Percentiles rank a stretch among this genome's conserved stretches.
Evolutionary conservation across 37 sponge, comb jelly and placozoan genomes (phyloP).

Genomic region (Lycopodina hypogea): DNA sequence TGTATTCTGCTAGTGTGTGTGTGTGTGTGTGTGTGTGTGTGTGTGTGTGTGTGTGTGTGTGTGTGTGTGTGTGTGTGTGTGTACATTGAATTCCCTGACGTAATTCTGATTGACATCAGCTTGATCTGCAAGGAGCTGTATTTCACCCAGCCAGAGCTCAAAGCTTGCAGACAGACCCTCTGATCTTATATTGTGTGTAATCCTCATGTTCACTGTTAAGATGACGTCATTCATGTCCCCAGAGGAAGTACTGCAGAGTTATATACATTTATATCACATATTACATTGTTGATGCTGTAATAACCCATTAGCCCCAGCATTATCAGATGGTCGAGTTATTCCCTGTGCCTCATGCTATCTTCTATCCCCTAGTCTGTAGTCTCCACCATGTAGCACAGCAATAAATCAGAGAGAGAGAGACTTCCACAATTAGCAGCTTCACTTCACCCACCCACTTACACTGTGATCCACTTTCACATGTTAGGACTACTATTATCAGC

Average conservation of each 20-base stretch:
- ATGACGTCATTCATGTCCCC: neutral
- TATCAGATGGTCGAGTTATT: no score
- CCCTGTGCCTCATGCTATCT: no score
- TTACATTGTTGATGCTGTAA: neutral
- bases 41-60: constrained; percentile 53
- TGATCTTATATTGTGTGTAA: no score
- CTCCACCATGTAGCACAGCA: no score
- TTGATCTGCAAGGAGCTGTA: neutral
- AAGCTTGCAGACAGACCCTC: neutral
- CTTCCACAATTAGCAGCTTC: no score
- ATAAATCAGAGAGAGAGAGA: no score
- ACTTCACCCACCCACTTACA: neutral
- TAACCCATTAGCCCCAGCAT: no score
- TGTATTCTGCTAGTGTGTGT: no score
- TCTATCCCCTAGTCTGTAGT: no score
- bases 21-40: constrained; percentile 42
- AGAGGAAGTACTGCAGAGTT: neutral
- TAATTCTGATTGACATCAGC: neutral
- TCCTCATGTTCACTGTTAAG: no score
- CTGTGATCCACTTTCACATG: no score
- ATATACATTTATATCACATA: neutral
- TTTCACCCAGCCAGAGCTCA: neutral
- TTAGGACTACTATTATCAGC: no score
- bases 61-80: constrained; percentile 50
- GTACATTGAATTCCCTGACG: neutral